These are phyloP conservation scores for Dyspetes luteomarginatus DNA, from an alignment of 2,888 invertebrate species.

Conservation along the genomic window DNA sequence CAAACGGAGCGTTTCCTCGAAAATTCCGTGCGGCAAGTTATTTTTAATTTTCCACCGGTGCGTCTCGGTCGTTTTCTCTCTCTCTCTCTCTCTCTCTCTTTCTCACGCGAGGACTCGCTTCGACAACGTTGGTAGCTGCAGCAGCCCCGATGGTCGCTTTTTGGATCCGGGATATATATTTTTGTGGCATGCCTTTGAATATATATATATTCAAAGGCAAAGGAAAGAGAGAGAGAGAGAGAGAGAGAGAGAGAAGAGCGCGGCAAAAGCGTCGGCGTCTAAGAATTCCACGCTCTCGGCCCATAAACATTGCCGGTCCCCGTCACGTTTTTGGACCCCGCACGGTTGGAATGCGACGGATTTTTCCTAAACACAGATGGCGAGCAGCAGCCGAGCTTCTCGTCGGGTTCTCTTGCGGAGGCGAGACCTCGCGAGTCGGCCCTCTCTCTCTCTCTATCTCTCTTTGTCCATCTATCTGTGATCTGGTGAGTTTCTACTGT, in stretches of 20 bases:
- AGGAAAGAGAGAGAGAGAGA: neutral
- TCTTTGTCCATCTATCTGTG: slow-evolving; percentile 57
- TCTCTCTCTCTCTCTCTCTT: slow-evolving; percentile 5
- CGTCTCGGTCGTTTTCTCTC: neutral
- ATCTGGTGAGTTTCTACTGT: slow-evolving; percentile 56
- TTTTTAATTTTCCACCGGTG: slow-evolving; percentile 46
- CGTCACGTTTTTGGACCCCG: slow-evolving; percentile 73
- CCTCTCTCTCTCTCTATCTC: slow-evolving; percentile 48
- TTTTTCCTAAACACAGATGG: slow-evolving; percentile 81
- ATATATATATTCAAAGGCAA: slow-evolving; percentile 10
- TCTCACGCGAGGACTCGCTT: neutral
- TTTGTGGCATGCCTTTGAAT: neutral
- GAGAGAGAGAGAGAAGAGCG: neutral
- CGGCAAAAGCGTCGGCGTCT: slow-evolving; percentile 50
- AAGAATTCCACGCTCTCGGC: slow-evolving; percentile 62
- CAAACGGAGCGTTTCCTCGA: slow-evolving; percentile 44
- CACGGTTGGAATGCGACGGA: slow-evolving; percentile 74
- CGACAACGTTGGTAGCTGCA: neutral
- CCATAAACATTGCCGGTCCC: slow-evolving; percentile 70
- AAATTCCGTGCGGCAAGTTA: slow-evolving; percentile 36
- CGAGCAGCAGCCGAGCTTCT: slow-evolving; percentile 77
- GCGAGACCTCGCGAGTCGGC: slow-evolving; percentile 5
- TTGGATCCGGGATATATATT: slow-evolving; percentile 5
- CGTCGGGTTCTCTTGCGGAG: slow-evolving; percentile 54
- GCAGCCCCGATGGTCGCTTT: slow-evolving; percentile 8